phyloP scores from a whole-genome alignment of 2,888 invertebrate species.

The Tineola bisselliella region DNA sequence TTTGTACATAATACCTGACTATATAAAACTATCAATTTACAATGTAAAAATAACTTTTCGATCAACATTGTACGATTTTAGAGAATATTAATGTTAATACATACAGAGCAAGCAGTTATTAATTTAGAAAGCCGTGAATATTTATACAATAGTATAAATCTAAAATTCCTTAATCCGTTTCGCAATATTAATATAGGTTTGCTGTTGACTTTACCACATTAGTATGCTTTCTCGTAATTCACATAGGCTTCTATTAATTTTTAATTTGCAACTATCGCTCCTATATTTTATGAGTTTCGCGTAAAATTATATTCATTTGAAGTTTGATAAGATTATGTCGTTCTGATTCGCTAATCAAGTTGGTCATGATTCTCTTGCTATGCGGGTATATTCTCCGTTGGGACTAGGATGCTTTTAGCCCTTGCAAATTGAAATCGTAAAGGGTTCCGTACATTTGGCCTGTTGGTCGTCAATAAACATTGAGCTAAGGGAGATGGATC shows the following conservation, averaged over 20 bases:
- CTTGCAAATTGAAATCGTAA: conserved; percentile 55
- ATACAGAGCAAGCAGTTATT: not conserved
- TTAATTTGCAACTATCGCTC: not conserved
- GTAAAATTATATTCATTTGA: too few species aligned
- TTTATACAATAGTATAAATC: not conserved
- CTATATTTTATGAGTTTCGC: not conserved
- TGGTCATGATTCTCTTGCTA: not conserved
- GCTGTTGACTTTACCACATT: not conserved
- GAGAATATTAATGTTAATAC: not conserved
- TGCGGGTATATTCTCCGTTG: not conserved
- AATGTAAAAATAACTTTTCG: too few species aligned
- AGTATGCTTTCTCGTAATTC: not conserved
- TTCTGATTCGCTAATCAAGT: not conserved
- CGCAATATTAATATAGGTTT: not conserved
- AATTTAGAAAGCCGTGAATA: not conserved
- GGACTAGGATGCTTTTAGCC: conserved; percentile 19
- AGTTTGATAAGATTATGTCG: not conserved
- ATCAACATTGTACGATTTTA: too few species aligned
- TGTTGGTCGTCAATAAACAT: conserved; percentile 52
- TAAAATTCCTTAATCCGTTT: not conserved
- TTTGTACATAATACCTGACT: not conserved
- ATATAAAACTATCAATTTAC: not conserved
- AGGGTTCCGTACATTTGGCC: conserved; percentile 33
- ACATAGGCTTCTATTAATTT: not conserved
- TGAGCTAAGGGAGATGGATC: conserved; percentile 52